Percentiles rank a stretch among this genome's conserved stretches.
Conservation (phyloP, 2,797 vertebrate species). For the Hipposideros larvatus region DNA sequence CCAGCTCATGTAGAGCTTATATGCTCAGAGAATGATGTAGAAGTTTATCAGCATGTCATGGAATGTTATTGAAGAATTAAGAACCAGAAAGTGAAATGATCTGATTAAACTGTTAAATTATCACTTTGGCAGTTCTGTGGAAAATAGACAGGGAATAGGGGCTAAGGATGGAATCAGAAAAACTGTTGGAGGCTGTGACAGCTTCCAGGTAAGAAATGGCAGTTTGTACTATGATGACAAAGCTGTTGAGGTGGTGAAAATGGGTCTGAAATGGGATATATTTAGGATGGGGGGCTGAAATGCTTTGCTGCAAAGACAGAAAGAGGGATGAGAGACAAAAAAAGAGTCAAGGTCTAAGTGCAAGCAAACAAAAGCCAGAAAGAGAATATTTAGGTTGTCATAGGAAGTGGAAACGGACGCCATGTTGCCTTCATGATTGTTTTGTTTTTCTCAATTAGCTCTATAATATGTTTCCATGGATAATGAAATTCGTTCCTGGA, state of each 20-base stretch:
- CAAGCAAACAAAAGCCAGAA: background rate
- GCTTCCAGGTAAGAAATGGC: background rate
- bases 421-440: background rate
- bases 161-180: background rate
- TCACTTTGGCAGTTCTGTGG: background rate
- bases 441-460: constrained; percentile 79
- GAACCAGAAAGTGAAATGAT: background rate
- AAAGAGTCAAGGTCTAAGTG: background rate
- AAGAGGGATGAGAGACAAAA: background rate
- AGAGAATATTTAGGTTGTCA: background rate
- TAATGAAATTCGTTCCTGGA: constrained; percentile 89
- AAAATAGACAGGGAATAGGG: background rate
- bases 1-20: too few species aligned
- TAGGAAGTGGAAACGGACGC: background rate
- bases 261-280: background rate
- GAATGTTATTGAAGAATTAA: background rate
- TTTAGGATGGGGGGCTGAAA: background rate
- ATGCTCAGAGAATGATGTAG: background rate
- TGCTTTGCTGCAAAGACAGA: background rate
- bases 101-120: background rate
- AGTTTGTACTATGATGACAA: background rate
- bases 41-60: background rate
- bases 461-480: constrained; percentile 82
- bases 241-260: background rate
- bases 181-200: background rate